A percentile compares a stretch with the other conserved stretches of the same genome.
Conservation (phyloP, 2,888 invertebrate species). For the Phyllotreta striolata region DNA sequence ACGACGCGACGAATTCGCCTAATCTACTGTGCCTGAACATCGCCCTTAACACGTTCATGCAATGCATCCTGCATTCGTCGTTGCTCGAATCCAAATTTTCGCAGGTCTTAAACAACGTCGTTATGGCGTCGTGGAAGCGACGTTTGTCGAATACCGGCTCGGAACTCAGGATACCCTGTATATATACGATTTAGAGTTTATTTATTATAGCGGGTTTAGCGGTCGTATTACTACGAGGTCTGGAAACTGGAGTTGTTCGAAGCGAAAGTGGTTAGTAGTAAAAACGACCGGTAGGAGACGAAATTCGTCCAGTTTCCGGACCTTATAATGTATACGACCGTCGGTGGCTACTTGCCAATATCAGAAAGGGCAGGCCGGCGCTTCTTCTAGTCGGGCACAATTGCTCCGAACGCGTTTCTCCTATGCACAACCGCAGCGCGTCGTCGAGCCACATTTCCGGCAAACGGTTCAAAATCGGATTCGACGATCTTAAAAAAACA, state of each 20-base stretch:
- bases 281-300: too few relatives aligned
- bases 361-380: slow-evolving; percentile 93
- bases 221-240: too few relatives aligned
- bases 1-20: slow-evolving; percentile 73
- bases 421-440: slow-evolving; percentile 66
- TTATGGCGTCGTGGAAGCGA: slow-evolving; percentile 62
- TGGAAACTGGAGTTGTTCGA: too few relatives aligned
- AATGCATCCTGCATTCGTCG: slow-evolving; percentile 74
- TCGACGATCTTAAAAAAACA: slow-evolving; percentile 33
- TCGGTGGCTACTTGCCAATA: too few relatives aligned
- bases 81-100: slow-evolving; percentile 51
- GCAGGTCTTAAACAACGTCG: slow-evolving; percentile 63
- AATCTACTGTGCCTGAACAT: slow-evolving; percentile 80
- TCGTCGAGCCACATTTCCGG: slow-evolving; percentile 73
- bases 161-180: slow-evolving; percentile 78
- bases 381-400: slow-evolving; percentile 87
- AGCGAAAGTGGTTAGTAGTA: too few relatives aligned
- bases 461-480: slow-evolving; percentile 63
- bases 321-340: too few relatives aligned
- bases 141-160: slow-evolving; percentile 64
- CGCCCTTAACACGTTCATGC: slow-evolving; percentile 86
- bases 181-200: too few relatives aligned
- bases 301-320: too few relatives aligned
- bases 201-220: too few relatives aligned
- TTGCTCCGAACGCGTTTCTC: slow-evolving; percentile 62